Evolutionary conservation across 1,140 invertebrate genomes (phyloP).

Genomic region (Apolygus lucorum): DNA sequence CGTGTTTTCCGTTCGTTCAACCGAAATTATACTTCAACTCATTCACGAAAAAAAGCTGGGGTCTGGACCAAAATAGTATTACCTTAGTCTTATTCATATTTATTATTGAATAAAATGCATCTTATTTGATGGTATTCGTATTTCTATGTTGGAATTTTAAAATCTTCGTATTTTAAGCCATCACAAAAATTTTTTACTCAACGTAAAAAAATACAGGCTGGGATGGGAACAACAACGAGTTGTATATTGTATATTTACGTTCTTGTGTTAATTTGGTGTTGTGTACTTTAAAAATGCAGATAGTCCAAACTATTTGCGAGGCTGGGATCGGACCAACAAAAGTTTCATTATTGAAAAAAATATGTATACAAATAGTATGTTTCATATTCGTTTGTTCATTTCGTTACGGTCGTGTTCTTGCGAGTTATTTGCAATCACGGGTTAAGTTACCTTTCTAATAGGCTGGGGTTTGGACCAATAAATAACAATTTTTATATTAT

Average conservation of each 20-base stretch:
- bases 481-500: no score
- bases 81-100: slow-evolving; percentile 1
- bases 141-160: slow-evolving; percentile 2
- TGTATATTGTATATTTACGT: not conserved
- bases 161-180: no score
- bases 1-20: no score
- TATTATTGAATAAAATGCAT: not conserved
- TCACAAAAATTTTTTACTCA: no score
- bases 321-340: slow-evolving; percentile 14
- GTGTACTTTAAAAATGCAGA: slow-evolving; percentile 15
- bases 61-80: slow-evolving; percentile 7
- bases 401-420: not conserved
- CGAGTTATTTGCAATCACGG: not conserved
- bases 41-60: not conserved
- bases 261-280: slow-evolving; percentile 3
- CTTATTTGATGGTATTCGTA: slow-evolving; percentile 4
- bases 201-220: not conserved
- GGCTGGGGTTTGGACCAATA: not conserved
- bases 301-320: slow-evolving; percentile 2
- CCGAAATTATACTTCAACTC: slow-evolving; percentile 4
- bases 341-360: not conserved
- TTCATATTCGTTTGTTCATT: no score
- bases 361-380: slow-evolving; percentile 5
- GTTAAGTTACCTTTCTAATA: not conserved
- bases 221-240: slow-evolving; percentile 1